Conservation (phyloP, 2,797 vertebrate species). For the Sebastes kiyomatsui region DNA sequence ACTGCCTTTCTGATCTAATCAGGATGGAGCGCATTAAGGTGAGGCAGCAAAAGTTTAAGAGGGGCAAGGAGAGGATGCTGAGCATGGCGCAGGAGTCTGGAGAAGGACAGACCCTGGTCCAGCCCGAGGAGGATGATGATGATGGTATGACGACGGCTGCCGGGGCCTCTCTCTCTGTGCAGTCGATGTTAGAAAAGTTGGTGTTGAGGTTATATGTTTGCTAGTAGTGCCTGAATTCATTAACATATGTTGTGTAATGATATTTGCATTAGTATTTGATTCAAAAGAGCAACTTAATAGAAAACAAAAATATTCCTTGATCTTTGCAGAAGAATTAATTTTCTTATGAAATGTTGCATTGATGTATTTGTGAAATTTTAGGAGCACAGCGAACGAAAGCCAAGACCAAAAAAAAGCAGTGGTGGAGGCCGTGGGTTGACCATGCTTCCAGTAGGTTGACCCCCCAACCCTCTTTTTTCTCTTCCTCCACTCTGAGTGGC, state of each 20-base stretch:
- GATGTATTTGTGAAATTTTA: slow-evolving; percentile 98
- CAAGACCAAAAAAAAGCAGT: slow-evolving; percentile 99
- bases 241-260: slow-evolving; percentile 6
- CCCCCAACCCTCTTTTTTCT: slow-evolving; percentile 77
- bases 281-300: slow-evolving; percentile 26
- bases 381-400: slow-evolving; percentile 99
- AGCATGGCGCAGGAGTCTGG: slow-evolving; percentile 91
- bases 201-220: neutral
- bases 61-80: slow-evolving; percentile 97
- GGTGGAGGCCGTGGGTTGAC: slow-evolving; percentile 99
- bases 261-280: slow-evolving; percentile 20
- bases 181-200: neutral
- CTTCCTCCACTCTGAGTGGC: slow-evolving; percentile 90
- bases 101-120: slow-evolving; percentile 85
- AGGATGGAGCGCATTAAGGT: slow-evolving; percentile 99
- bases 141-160: slow-evolving; percentile 78
- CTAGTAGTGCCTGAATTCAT: neutral
- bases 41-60: slow-evolving; percentile 98
- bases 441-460: slow-evolving; percentile 99
- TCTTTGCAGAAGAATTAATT: slow-evolving; percentile 36
- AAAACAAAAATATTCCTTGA: slow-evolving; percentile 25
- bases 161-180: neutral
- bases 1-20: slow-evolving; percentile 75
- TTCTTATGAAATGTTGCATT: slow-evolving; percentile 82
- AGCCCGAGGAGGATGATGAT: slow-evolving; percentile 87